A percentile compares a stretch with the other conserved stretches of the same genome.
Evolutionary conservation across 2,797 vertebrate genomes (phyloP).

Genomic region (Cyprinodon diabolis): DNA sequence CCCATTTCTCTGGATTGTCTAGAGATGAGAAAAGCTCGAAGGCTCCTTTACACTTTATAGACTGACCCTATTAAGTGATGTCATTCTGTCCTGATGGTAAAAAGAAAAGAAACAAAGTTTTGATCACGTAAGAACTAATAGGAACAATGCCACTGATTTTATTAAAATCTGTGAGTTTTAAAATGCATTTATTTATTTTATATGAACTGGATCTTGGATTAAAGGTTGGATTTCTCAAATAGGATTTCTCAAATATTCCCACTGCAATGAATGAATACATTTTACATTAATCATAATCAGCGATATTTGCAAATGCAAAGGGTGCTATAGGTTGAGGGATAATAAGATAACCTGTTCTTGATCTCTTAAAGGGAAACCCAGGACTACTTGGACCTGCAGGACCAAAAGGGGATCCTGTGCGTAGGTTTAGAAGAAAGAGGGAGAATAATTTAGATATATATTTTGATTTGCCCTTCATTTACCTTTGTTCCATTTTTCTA

Average conservation of each 20-base stretch:
- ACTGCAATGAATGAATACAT: neutral
- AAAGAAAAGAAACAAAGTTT: neutral
- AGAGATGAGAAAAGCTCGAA: neutral
- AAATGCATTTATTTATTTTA: neutral
- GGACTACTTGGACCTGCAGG: constrained; percentile 71
- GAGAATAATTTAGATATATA: neutral
- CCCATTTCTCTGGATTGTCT: neutral
- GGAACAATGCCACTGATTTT: neutral
- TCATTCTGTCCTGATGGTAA: too few relatives aligned
- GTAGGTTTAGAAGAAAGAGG: constrained; percentile 27
- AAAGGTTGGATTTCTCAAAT: neutral
- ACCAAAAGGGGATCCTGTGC: constrained; percentile 78
- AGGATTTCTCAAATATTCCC: neutral
- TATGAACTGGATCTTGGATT: neutral
- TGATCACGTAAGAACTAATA: too few relatives aligned
- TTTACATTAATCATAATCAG: neutral
- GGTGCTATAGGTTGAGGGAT: neutral
- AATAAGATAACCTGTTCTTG: neutral
- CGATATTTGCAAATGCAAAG: neutral
- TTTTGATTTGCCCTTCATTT: fast-evolving
- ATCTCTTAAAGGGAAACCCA: constrained; percentile 66
- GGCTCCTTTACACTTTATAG: neutral
- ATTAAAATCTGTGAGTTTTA: neutral
- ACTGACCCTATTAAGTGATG: neutral
- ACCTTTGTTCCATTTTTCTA: constrained; percentile 38